Evolutionary conservation across 2,888 invertebrate species (phyloP).

Genomic region (Sminthurinus aureus): DNA sequence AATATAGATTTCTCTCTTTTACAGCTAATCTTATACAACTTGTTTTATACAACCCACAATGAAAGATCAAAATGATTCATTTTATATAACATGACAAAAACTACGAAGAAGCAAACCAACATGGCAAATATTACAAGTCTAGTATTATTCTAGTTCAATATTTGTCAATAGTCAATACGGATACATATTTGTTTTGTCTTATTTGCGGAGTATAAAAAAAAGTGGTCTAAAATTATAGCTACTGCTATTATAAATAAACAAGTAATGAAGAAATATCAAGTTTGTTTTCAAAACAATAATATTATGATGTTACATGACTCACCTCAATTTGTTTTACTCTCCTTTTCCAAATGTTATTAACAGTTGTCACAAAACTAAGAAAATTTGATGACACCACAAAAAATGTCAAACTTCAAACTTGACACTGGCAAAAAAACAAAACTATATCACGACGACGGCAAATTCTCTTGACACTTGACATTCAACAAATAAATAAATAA

Average conservation of each 20-base stretch:
- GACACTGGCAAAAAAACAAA: background rate
- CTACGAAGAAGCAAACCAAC: too few species aligned
- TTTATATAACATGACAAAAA: too few species aligned
- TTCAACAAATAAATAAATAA: too few species aligned
- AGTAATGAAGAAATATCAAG: background rate
- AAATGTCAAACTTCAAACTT: background rate
- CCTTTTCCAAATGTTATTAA: background rate
- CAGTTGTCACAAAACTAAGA: background rate
- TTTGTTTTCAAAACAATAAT: background rate
- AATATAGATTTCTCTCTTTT: too few species aligned
- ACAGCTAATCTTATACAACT: too few species aligned
- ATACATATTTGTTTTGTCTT: background rate
- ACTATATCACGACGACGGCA: too few species aligned
- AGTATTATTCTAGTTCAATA: background rate
- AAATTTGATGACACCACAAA: background rate
- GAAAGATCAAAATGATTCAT: too few species aligned
- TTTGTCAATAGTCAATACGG: background rate
- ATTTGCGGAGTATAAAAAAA: background rate
- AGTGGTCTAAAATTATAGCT: background rate
- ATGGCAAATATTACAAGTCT: too few species aligned
- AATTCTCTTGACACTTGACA: too few species aligned
- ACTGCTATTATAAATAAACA: background rate
- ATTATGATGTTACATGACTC: background rate
- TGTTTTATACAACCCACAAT: too few species aligned
- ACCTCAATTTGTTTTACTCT: background rate